Evolutionary conservation across 2,113 vertebrate genomes (phyloP).

Genomic region (Zingel zingel): DNA sequence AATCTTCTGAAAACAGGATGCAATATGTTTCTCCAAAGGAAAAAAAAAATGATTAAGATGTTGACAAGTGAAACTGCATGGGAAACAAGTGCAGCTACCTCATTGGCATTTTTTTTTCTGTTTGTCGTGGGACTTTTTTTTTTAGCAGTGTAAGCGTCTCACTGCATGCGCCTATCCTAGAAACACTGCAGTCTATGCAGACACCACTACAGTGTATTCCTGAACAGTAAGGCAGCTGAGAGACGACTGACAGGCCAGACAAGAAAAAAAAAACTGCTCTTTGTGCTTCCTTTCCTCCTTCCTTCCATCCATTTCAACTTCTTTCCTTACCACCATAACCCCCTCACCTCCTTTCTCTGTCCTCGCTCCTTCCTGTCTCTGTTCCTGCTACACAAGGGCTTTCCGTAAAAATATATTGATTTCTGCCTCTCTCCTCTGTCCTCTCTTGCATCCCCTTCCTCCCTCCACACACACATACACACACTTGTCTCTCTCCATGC

Average conservation of each 20-base stretch:
- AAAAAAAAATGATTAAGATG: not conserved
- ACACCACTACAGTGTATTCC: not conserved
- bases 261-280: not conserved
- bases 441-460: conserved; percentile 14
- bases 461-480: not conserved
- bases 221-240: not conserved
- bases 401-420: conserved; percentile 78
- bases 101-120: not conserved
- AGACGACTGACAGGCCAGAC: not conserved
- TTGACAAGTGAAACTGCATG: not conserved
- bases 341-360: conserved; percentile 6
- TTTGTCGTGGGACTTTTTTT: not conserved
- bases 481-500: conserved; percentile 25
- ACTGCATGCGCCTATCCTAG: not conserved
- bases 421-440: conserved; percentile 47
- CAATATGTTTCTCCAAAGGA: too few species aligned
- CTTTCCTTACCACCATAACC: conserved; percentile 3
- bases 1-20: not conserved
- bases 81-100: not conserved
- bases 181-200: conserved; percentile 10
- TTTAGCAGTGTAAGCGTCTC: conserved; percentile 10
- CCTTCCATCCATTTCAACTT: not conserved
- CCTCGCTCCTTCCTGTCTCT: conserved; percentile 47
- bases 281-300: not conserved
- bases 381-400: conserved; percentile 64